Evolutionary conservation across 92 coral and sea anemone species (phyloP).

Genomic region (Phenganax subtilis): DNA sequence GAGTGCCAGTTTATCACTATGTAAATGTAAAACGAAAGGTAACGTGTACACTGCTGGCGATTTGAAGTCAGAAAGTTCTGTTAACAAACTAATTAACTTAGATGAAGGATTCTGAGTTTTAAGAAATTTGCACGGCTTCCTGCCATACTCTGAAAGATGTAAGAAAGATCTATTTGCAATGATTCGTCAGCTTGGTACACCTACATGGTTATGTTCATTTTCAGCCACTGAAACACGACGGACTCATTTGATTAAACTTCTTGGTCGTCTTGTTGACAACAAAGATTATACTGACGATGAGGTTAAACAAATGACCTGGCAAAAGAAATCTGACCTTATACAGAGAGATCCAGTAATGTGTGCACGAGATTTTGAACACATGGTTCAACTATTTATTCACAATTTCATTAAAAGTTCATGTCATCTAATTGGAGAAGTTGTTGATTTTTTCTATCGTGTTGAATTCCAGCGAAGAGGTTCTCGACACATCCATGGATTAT

Average conservation of each 20-base stretch:
- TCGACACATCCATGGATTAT: too few species aligned
- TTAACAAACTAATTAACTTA: constrained; percentile 51
- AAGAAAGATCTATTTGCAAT: constrained; percentile 59
- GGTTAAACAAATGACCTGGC: background rate
- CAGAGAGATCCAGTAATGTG: too few species aligned
- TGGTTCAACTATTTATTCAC: too few species aligned
- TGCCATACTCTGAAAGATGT: constrained; percentile 52
- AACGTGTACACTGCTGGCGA: constrained; percentile 63
- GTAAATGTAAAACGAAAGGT: constrained; percentile 54
- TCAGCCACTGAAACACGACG: constrained; percentile 74
- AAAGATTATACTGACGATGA: constrained; percentile 53
- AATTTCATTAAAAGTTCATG: too few species aligned
- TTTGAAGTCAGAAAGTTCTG: constrained; percentile 34
- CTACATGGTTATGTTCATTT: constrained; percentile 61
- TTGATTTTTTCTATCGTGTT: too few species aligned
- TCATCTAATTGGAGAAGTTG: too few species aligned
- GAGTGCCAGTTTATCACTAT: constrained; percentile 48
- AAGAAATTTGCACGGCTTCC: constrained; percentile 48
- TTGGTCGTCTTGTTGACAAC: constrained; percentile 51
- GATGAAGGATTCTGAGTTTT: constrained; percentile 73
- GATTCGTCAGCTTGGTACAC: constrained; percentile 63
- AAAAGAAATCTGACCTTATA: too few species aligned
- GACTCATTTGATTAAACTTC: constrained; percentile 51
- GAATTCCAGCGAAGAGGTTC: too few species aligned
- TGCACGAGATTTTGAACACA: too few species aligned